Base-by-base conservation (phyloP, 2,888 invertebrate species). In the Melolontha melolontha region DNA sequence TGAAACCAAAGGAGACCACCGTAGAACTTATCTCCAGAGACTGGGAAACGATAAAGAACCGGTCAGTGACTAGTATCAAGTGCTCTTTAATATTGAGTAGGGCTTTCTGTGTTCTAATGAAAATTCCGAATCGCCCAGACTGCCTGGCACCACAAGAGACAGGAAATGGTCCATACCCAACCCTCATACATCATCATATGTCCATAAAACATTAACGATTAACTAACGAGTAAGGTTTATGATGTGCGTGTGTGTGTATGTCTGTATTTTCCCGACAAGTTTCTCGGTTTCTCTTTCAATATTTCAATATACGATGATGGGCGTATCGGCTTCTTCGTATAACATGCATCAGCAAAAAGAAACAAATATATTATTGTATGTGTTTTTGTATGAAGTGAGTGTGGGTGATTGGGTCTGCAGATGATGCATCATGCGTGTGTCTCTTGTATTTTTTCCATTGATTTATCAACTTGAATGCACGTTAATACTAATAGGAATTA, bases 91-190 rank as follows among this genome's bases (percentile, higher is more conserved):
- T 42, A 42, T 59, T 66, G 12, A 17, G 39, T 16, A 17, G 51
- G 34, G 17, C 49, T 49, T 44, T 57, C 57, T 22, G 42, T 14
- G n/a, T 27, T 12, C 27, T 29, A 42, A 57, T 57, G 57, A 29
- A 66, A 41, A 66, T 40, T 67, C 59, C 59, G 52, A 55, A 17
- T 29, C 64, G 39, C 65, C 75, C 78, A 80, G 80, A 80, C 80
- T 77, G 80, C 80, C 74, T 80, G 80, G 80, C 80, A 80, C 80
- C 80, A 76, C 77, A 79, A 78, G 75, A 75, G 76, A 80, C 80
- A 79, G 80, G 80, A 80, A 80, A 75, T 76, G 76, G 73, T 72
- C 74, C 77, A 72, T 76, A 34, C 34, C 77, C 76, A 73, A 77
- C 78, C 78, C 79, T 79, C 78, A 72, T 79, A 76, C 27, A 57